A percentile compares a stretch with the other conserved stretches of the same genome.
Evolutionary conservation across 2,888 invertebrate species (phyloP).

Genomic region (Cistogaster globosa): DNA sequence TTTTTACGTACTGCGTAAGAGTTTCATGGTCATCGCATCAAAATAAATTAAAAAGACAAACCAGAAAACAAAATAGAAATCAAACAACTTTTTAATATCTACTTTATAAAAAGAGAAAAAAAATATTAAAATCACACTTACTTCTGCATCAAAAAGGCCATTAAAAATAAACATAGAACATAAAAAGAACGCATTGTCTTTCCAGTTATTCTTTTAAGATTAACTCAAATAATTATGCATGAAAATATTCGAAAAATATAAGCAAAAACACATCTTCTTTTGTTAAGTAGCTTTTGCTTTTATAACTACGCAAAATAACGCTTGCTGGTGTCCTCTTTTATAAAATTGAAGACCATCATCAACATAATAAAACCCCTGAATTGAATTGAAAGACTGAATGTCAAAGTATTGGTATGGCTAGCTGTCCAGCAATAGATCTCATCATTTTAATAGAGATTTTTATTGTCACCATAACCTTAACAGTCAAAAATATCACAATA

Average conservation of each 20-base stretch:
- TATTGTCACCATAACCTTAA: slow-evolving; percentile 24
- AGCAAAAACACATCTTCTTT: slow-evolving; percentile 21
- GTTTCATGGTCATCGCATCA: slow-evolving; percentile 47
- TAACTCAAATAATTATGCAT: slow-evolving; percentile 43
- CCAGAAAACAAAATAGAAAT: not conserved
- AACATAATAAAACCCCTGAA: slow-evolving; percentile 12
- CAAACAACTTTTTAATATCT: not conserved
- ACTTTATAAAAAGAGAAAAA: not conserved
- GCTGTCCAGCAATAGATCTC: slow-evolving; percentile 34
- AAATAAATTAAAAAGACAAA: not conserved
- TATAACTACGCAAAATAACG: slow-evolving; percentile 41
- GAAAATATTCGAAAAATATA: slow-evolving; percentile 31
- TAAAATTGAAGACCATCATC: no score
- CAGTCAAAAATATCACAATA: not conserved
- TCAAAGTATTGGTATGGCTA: not conserved
- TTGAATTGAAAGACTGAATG: slow-evolving; percentile 14
- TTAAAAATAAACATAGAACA: slow-evolving; percentile 22
- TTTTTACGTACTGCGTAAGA: not conserved
- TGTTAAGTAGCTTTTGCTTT: slow-evolving; percentile 47
- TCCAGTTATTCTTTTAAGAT: slow-evolving; percentile 43
- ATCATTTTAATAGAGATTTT: slow-evolving; percentile 60
- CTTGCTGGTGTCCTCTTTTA: slow-evolving; percentile 9
- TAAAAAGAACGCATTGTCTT: slow-evolving; percentile 28
- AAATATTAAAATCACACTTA: slow-evolving; percentile 51
- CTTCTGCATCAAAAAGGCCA: slow-evolving; percentile 29